phyloP scores from a whole-genome alignment of 2,888 invertebrate species.

The Yponomeuta cagnagella region DNA sequence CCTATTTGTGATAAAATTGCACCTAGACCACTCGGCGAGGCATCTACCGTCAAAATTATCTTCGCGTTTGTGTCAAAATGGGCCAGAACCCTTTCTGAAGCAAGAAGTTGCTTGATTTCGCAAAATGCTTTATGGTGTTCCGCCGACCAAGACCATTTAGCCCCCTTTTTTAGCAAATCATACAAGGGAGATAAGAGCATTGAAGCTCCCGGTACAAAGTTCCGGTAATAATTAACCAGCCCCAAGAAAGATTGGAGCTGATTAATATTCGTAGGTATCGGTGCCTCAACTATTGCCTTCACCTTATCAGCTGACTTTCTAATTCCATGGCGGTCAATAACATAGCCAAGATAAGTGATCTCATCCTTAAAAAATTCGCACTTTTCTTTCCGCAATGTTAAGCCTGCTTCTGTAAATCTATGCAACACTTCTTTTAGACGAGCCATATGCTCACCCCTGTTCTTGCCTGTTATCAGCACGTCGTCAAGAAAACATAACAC shows the following conservation, averaged over 20 bases:
- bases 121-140: conserved; percentile 4
- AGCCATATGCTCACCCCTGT: neutral
- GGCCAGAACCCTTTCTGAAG: conserved; percentile 10
- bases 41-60: conserved; percentile 9
- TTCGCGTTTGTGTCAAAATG: conserved; percentile 1
- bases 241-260: conserved; percentile 14
- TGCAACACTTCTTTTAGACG: conserved; percentile 7
- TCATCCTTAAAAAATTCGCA: conserved; percentile 10
- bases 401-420: conserved; percentile 5
- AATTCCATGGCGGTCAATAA: conserved; percentile 5
- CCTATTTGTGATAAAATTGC: neutral
- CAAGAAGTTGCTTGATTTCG: conserved; percentile 3
- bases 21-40: conserved; percentile 5
- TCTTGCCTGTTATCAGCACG: conserved; percentile 18
- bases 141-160: conserved; percentile 8
- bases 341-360: conserved; percentile 12
- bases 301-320: conserved; percentile 9
- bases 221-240: conserved; percentile 14
- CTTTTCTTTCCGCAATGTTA: neutral
- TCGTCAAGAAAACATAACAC: conserved; percentile 19
- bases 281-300: conserved; percentile 7
- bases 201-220: conserved; percentile 9
- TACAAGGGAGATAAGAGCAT: conserved; percentile 9
- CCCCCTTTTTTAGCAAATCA: conserved; percentile 9
- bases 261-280: conserved; percentile 11